Evolutionary conservation across 2,888 invertebrate genomes (phyloP).

Genomic region (Agonopterix alstromeriana): DNA sequence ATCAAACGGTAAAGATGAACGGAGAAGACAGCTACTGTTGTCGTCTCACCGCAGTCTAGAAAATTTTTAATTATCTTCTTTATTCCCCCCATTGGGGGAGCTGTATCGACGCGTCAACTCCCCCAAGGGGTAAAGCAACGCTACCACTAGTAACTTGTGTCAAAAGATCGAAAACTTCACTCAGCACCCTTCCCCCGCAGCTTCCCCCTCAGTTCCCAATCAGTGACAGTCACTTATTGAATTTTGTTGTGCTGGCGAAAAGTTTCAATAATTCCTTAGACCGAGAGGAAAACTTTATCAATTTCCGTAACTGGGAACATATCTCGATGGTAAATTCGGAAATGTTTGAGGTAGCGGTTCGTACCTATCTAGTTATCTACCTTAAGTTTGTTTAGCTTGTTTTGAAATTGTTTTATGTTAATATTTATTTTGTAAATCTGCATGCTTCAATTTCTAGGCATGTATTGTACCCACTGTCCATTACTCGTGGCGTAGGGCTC

Average conservation of each 20-base stretch:
- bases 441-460: too few relatives aligned
- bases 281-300: conserved; percentile 64
- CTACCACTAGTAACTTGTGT: not conserved
- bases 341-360: not conserved
- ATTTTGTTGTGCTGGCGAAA: conserved; percentile 69
- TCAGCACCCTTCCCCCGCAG: conserved; percentile 7
- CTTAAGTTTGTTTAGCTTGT: not conserved
- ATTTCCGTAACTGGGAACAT: conserved; percentile 64
- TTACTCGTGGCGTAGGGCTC: too few relatives aligned
- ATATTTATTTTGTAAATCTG: too few relatives aligned
- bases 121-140: not conserved
- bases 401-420: not conserved
- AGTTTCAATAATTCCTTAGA: conserved; percentile 68
- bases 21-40: too few relatives aligned
- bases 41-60: too few relatives aligned
- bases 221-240: conserved; percentile 73
- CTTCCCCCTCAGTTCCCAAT: conserved; percentile 40
- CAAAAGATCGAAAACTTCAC: not conserved
- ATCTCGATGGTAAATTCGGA: conserved; percentile 36
- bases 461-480: too few relatives aligned
- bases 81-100: too few relatives aligned
- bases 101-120: too few relatives aligned
- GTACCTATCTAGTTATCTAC: too few relatives aligned
- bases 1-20: too few relatives aligned
- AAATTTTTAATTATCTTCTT: too few relatives aligned